Evolutionary conservation across 2,888 invertebrate species (phyloP), one percentile per base, ranked within the genome.

Genomic region (Sinodicranocentrus sp.): DNA sequence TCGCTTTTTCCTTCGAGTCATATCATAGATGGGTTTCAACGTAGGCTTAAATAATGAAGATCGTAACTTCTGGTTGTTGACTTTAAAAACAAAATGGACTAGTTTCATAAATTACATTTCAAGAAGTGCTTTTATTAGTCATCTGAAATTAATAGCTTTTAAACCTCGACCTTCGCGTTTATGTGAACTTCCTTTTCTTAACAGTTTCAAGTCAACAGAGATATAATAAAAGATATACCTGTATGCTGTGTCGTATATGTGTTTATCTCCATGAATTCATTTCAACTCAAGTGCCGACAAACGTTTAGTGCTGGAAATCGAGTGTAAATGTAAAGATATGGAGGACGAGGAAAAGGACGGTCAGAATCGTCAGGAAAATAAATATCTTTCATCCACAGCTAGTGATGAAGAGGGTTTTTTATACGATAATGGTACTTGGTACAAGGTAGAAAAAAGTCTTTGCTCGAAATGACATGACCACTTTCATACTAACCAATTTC

Each of bases 341-440:
- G 21, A 17, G 21, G 21, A 71, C 63, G 19, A 65, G 63, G 61
- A 43, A 73, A 73, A 43, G 73, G 61, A 61, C 59, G 73, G 61
- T 43, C 61, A 25, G 15, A 33, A 65, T 33, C 39, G 8, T 15
- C 10, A 13, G 19, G 25, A 43, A 61, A 61, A 73, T 73, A 61
- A 73, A 73, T 73, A 59, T 61, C 73, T 73, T 73, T 73, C 73
- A 73, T 61, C 61, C 28, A 57, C 71, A 54, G 26, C 26, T 1
- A 6, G 59, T 23, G 57, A 54, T 71, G 54, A 52, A 21, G 23
- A 33, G 44, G 26, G 57, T 52, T 26, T 70, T 8, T 25, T 44
- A 52, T 48, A 39, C 6, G 39, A 39, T 39, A 44, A 48, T 70
- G 48, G 70, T 19, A 10, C 17, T 43, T 0, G 39, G 23, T 39